Evolutionary conservation across 1,140 invertebrate species (phyloP), one percentile per base, ranked within the genome.

Genomic region (Wasmannia auropunctata): DNA sequence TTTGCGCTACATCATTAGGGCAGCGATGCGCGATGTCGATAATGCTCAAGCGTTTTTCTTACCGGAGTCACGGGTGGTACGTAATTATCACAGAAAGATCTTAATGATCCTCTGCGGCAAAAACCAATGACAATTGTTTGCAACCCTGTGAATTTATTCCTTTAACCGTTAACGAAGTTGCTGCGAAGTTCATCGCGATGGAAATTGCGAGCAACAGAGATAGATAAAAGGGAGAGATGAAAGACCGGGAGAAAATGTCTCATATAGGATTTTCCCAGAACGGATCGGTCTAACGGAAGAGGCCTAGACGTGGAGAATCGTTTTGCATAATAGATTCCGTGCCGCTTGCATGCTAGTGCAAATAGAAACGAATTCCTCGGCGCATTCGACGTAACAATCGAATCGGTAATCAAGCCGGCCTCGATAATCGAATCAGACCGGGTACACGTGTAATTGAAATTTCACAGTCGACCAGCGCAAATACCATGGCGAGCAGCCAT

Each of bases 371-470:
- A 89, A 91, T 91, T 89, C 87, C 91, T 89, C 88, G 88, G 84
- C 85, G 91, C 88, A 90, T 92, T 92, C 92, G 89, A 93, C 90
- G 91, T 89, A 93, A 93, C 92, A 93, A 93, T 93, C 93, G 92
- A 93, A 93, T 93, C 93, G 92, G 93, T 93, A 93, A 93, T 93
- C 93, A 93, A 93, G 89, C 92, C 87, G 87, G 79, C 58, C 80
- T 86, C 86, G 88, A 92, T 93, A 93, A 93, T 93, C 91, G 88
- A 93, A 92, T 93, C 91, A 86, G 86, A 74, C 37, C 85, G 86
- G 87, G 85, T 89, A 87, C 83, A 91, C 70, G 90, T 91, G 88
- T 93, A 93, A 93, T 93, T 93, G 91, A 93, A 93, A 93, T 93
- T 93, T 93, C 89, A 87, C 91, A 93, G 91, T 79, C 91, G 84